These are phyloP conservation scores for Sapajus apella DNA, from an alignment of 2,113 vertebrate genomes.

Conservation along the genomic window DNA sequence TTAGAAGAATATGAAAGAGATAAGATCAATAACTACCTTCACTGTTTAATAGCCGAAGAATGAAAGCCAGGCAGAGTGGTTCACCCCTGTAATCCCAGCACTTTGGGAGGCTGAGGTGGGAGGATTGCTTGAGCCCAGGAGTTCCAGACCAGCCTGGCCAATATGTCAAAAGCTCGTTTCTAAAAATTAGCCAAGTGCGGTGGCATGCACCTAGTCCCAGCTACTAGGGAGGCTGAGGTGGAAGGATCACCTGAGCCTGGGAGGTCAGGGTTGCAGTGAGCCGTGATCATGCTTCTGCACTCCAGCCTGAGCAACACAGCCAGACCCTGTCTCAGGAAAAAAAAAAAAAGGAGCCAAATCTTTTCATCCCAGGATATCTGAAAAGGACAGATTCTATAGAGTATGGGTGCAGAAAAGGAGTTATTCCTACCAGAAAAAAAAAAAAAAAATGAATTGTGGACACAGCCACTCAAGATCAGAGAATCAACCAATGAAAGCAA, in stretches of 20 bases:
- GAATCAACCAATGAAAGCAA: not conserved
- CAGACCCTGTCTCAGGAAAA: not conserved
- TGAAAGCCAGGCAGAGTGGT: not conserved
- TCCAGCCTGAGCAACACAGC: no score
- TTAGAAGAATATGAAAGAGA: not conserved
- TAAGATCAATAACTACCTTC: not conserved
- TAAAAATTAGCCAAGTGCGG: no score
- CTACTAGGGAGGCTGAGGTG: no score
- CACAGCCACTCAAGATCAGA: not conserved
- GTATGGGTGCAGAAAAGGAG: not conserved
- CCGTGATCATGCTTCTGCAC: no score
- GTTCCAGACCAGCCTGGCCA: no score
- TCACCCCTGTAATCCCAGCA: no score
- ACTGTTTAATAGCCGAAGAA: not conserved
- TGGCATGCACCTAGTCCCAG: no score
- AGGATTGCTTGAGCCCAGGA: no score
- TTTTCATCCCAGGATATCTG: not conserved
- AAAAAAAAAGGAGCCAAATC: not conserved
- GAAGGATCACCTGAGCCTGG: no score
- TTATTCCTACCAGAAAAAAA: not conserved
- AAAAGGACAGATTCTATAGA: not conserved
- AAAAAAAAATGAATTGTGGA: not conserved
- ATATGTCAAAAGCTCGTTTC: no score
- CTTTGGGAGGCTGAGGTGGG: no score
- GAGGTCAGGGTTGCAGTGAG: no score